A percentile compares a stretch with the other conserved stretches of the same genome.
These are phyloP conservation scores for Pedicia rivosa DNA, from an alignment of 2,888 invertebrate species.

Conservation along the genomic window DNA sequence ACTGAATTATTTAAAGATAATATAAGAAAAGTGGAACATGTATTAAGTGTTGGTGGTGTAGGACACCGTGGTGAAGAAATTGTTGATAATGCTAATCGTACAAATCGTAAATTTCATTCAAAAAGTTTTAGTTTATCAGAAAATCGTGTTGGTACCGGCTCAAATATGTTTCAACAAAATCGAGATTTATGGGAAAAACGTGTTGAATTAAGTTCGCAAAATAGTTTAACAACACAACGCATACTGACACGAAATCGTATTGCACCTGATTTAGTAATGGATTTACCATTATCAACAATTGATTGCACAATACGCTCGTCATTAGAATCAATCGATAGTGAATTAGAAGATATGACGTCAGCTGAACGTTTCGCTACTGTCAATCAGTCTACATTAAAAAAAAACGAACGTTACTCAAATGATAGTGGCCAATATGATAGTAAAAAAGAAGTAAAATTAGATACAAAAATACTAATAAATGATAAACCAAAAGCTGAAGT, in stretches of 20 bases:
- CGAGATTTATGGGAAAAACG: conserved; percentile 45
- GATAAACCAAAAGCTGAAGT: conserved; percentile 14
- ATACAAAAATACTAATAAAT: conserved; percentile 22
- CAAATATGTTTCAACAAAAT: conserved; percentile 24
- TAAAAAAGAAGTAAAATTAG: conserved; percentile 13
- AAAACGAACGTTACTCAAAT: conserved; percentile 29
- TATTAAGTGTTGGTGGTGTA: too few species aligned
- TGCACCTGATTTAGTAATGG: conserved; percentile 71
- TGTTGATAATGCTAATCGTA: conserved; percentile 6
- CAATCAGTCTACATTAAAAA: conserved; percentile 62
- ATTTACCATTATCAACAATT: conserved; percentile 45
- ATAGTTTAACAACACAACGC: conserved; percentile 29
- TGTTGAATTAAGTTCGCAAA: conserved; percentile 35
- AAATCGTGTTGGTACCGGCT: conserved; percentile 9
- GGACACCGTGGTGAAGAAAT: conserved; percentile 3
- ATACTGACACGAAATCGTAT: conserved; percentile 24
- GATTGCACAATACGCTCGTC: conserved; percentile 19
- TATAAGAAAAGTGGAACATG: too few species aligned
- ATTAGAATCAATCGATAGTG: conserved; percentile 20
- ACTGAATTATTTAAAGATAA: conserved; percentile 11
- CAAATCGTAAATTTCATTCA: conserved; percentile 13
- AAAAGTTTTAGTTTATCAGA: conserved; percentile 15
- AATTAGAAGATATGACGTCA: conserved; percentile 50
- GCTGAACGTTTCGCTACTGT: conserved; percentile 66
- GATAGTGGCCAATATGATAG: conserved; percentile 7